A percentile compares a stretch with the other conserved stretches of the same genome.
Evolutionary conservation across 2,888 invertebrate species (phyloP).

Genomic region (Diploptera punctata): DNA sequence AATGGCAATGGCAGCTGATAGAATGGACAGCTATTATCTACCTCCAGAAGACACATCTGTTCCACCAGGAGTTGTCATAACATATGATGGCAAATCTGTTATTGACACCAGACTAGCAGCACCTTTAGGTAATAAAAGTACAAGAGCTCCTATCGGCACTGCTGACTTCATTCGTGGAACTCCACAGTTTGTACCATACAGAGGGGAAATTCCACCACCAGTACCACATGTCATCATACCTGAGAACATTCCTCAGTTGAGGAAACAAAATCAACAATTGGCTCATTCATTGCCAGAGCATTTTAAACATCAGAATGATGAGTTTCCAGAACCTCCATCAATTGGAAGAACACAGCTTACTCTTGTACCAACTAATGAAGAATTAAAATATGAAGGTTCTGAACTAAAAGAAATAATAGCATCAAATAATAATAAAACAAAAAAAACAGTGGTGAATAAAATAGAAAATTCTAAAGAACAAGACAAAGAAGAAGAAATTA

Average conservation of each 20-base stretch:
- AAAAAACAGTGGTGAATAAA: slow-evolving; percentile 23
- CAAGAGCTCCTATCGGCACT: slow-evolving; percentile 29
- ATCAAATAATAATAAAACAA: not conserved
- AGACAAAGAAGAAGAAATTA: not conserved
- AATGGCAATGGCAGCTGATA: slow-evolving; percentile 74
- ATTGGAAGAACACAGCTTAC: slow-evolving; percentile 48
- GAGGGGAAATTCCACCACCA: slow-evolving; percentile 73
- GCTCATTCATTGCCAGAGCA: slow-evolving; percentile 40
- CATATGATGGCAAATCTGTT: slow-evolving; percentile 78
- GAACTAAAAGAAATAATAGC: slow-evolving; percentile 28
- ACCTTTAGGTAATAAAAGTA: not conserved
- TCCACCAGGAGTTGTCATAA: slow-evolving; percentile 67
- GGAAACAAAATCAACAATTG: slow-evolving; percentile 27
- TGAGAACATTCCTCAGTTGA: slow-evolving; percentile 52
- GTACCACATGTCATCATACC: slow-evolving; percentile 57
- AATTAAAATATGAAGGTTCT: slow-evolving; percentile 24
- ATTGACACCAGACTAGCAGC: slow-evolving; percentile 66
- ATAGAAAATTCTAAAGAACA: not conserved
- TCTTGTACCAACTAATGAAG: slow-evolving; percentile 34
- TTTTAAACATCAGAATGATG: slow-evolving; percentile 52
- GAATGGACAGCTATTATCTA: slow-evolving; percentile 74
- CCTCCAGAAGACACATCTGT: slow-evolving; percentile 63
- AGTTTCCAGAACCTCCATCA: slow-evolving; percentile 50
- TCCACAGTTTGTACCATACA: slow-evolving; percentile 78
- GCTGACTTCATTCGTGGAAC: slow-evolving; percentile 58